Evolutionary conservation across 2,888 invertebrate genomes (phyloP), one percentile per base, ranked within the genome.

Genomic region (Ochlodes sylvanus): DNA sequence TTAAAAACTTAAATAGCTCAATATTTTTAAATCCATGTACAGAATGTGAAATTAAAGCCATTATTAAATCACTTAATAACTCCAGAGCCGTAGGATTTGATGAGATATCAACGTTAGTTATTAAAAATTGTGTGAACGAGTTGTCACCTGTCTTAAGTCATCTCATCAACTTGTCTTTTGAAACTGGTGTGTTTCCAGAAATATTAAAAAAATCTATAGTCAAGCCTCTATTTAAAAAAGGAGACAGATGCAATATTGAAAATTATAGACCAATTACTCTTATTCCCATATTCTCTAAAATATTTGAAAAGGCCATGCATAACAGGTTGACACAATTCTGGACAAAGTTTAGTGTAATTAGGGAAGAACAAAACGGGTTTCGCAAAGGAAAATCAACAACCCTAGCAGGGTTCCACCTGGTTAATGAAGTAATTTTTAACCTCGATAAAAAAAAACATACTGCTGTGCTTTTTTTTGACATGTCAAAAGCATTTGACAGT

Each of bases 291-390:
- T 61, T 61, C 32, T 32, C 60, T 19, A 61, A 61, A 32, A 50
- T 61, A 17, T 47, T 61, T 32, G 61, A 61, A 47, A 47, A 32
- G 19, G 42, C 34, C 14, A 58, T 58, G n/a, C 32, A 57, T 15
- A 42, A 41, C 1, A 57, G 57, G 19, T 15, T 50, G 3, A 12
- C 21, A 12, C 19, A 27, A 10, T 54, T 27, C 32, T 27, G 19
- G 5, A 14, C 6, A 14, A 27, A 0, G 3, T n/a, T 19, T 27
- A 27, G 27, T 54, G 19, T 54, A 3, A 32, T 32, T 6, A 27
- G 21, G 3, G 7, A 9, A 27, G 10, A 54, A 19, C 54, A 54
- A 54, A 19, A 27, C 27, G 54, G 54, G 3, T 54, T 54, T 27
- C 27, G n/a, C 7, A 54, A 54, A 27, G 21, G 21, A 2, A 54